These are phyloP conservation scores for Helarctos malayanus DNA, from an alignment of 2,797 vertebrate genomes.

Conservation along the genomic window DNA sequence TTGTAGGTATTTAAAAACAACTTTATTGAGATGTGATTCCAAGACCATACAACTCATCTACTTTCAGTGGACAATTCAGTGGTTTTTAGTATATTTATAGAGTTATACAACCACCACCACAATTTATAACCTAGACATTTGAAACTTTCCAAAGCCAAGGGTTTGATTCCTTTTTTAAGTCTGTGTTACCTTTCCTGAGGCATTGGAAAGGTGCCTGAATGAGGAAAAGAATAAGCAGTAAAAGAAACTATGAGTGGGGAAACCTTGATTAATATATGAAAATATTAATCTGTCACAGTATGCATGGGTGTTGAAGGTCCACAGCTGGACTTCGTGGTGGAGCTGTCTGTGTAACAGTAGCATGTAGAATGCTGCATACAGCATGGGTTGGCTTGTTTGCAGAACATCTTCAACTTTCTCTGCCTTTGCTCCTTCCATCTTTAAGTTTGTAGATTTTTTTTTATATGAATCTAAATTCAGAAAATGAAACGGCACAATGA, in stretches of 20 bases:
- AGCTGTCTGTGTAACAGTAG: background rate
- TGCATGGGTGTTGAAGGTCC: background rate
- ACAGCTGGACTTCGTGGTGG: background rate
- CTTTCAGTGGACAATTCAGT: background rate
- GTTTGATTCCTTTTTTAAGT: background rate
- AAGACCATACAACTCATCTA: background rate
- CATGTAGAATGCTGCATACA: background rate
- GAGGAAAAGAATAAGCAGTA: background rate
- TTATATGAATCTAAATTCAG: background rate
- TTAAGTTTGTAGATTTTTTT: background rate
- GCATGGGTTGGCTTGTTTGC: background rate
- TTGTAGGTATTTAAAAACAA: background rate
- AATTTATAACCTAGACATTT: background rate
- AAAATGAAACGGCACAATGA: background rate
- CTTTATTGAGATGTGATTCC: constrained; percentile 11
- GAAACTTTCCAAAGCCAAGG: background rate
- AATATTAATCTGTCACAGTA: background rate
- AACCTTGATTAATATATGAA: background rate
- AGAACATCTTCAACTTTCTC: background rate
- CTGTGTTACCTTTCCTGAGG: constrained; percentile 1
- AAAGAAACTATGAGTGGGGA: background rate
- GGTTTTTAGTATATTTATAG: background rate
- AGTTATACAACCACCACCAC: background rate
- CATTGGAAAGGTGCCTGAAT: background rate
- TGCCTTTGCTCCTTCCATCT: background rate